Conservation (phyloP, 2,113 vertebrate species). For the Aldabrachelys gigantea region DNA sequence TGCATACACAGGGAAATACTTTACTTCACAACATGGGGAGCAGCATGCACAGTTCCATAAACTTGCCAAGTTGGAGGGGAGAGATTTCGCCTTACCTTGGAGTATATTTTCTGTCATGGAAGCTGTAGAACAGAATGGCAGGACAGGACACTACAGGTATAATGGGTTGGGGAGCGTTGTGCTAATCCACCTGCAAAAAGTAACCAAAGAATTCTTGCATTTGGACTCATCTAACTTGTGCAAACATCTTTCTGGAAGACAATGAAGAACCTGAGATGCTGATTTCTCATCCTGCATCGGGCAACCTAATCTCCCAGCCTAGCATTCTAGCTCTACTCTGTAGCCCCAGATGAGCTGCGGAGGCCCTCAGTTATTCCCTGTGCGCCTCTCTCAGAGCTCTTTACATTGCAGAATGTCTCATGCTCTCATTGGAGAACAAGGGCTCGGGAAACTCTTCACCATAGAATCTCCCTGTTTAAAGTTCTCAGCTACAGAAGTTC, state of each 20-base stretch:
- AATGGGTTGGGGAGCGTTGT: background rate
- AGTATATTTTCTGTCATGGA: rapidly evolving
- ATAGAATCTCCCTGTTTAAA: background rate
- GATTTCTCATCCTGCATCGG: background rate
- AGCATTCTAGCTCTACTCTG: background rate
- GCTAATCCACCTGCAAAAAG: background rate
- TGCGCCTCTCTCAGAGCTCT: background rate
- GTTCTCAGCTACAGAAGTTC: background rate
- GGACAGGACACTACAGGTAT: background rate
- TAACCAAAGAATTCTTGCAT: no score
- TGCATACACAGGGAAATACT: background rate
- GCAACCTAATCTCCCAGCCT: background rate
- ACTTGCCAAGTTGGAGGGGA: rapidly evolving
- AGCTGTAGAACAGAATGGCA: background rate
- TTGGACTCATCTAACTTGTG: rapidly evolving
- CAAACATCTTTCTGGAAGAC: background rate
- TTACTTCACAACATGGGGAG: background rate
- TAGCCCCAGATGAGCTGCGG: no score
- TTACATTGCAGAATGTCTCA: rapidly evolving
- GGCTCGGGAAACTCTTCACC: background rate
- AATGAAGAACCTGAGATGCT: background rate
- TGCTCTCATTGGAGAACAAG: background rate
- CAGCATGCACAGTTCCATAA: rapidly evolving
- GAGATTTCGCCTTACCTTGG: background rate
- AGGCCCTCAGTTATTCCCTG: background rate